These are phyloP conservation scores for Miniopterus natalensis DNA, from an alignment of 2,113 vertebrate genomes.

Conservation along the genomic window DNA sequence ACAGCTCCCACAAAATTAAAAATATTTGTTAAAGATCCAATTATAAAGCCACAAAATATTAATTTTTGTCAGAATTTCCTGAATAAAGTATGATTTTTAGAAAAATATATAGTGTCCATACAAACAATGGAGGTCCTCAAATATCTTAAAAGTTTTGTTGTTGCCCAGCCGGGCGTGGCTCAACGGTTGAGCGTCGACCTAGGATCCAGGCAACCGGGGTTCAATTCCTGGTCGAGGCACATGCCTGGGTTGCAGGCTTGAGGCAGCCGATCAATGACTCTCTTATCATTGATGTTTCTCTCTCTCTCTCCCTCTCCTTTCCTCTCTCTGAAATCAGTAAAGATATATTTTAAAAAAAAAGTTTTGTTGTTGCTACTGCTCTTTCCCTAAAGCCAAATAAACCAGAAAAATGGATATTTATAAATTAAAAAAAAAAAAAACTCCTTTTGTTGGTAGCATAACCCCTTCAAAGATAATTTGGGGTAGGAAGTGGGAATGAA, in stretches of 20 bases:
- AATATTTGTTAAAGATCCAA: conserved; percentile 47
- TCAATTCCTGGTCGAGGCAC: too few relatives aligned
- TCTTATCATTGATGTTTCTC: too few relatives aligned
- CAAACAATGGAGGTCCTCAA: conserved; percentile 40
- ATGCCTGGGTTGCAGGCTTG: too few relatives aligned
- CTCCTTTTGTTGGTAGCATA: conserved; percentile 48
- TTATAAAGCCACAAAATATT: conserved; percentile 28
- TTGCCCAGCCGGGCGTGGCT: not conserved
- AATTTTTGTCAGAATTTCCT: conserved; percentile 32
- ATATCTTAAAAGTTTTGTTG: conserved; percentile 45
- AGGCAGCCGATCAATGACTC: too few relatives aligned
- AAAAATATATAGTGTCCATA: not conserved
- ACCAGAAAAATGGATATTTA: conserved; percentile 29
- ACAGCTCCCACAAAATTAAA: conserved; percentile 42
- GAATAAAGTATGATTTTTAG: conserved; percentile 53
- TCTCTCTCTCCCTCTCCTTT: too few relatives aligned
- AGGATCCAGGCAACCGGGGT: too few relatives aligned
- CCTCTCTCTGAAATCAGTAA: too few relatives aligned
- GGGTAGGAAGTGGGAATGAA: conserved; percentile 64
- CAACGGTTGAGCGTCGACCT: too few relatives aligned
- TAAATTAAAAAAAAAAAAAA: not conserved
- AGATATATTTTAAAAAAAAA: not conserved
- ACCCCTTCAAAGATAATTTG: conserved; percentile 54
- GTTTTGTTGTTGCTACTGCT: conserved; percentile 15
- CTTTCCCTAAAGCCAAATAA: conserved; percentile 58